These are phyloP conservation scores for Stylophora pistillata DNA, from an alignment of 64 coral and sea anemone species.

Conservation along the genomic window DNA sequence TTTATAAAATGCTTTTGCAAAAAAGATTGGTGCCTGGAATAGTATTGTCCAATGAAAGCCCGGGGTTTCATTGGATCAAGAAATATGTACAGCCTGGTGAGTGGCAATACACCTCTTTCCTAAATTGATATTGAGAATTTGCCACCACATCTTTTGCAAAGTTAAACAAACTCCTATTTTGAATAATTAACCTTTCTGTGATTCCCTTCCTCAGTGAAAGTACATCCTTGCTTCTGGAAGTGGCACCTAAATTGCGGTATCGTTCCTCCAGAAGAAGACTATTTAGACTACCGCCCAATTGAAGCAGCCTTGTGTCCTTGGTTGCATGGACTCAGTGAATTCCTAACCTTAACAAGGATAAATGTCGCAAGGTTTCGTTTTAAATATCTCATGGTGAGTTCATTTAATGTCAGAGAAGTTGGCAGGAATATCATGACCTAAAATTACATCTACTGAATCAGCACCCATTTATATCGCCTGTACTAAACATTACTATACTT, in stretches of 20 bases:
- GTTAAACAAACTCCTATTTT: not conserved
- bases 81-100: constrained; percentile 55
- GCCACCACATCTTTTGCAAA: not conserved
- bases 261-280: constrained; percentile 26
- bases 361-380: constrained; percentile 8
- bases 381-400: not conserved
- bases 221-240: not conserved
- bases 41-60: constrained; percentile 67
- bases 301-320: not conserved
- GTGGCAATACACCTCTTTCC: too few species aligned
- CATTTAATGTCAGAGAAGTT: not conserved
- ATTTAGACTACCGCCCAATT: constrained; percentile 17
- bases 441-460: too few species aligned
- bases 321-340: not conserved
- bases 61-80: constrained; percentile 77
- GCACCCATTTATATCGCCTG: too few species aligned
- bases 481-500: too few species aligned
- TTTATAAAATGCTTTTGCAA: constrained; percentile 65
- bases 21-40: constrained; percentile 56
- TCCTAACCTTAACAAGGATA: not conserved
- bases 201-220: not conserved
- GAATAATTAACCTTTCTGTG: not conserved
- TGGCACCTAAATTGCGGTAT: constrained; percentile 17
- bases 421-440: too few species aligned
- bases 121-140: too few species aligned